Base-by-base conservation (phyloP, 1,140 invertebrate genomes). In the Eciton burchellii region DNA sequence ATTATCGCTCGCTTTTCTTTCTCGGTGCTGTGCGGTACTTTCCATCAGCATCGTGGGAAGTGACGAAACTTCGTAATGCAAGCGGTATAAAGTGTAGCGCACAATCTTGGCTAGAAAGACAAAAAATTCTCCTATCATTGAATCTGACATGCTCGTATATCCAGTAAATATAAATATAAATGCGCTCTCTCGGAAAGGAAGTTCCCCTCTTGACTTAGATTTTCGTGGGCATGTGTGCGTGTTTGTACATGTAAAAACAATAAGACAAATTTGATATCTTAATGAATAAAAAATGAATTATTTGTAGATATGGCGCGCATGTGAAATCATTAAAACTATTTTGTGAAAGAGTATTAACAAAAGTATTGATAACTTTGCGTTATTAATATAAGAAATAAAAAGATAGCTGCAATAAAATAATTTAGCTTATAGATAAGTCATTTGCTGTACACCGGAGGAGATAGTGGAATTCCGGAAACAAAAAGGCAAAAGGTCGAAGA, bases 21-120 rank as follows among this genome's bases (percentile, higher is more conserved):
- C 73, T n/a, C 29, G 16, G 29, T 24, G 45, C 35, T 35, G 6
- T 4, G 43, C 59, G 47, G 11, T 66, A 77, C 45, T 77, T 68
- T 77, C 21, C 47, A 77, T 77, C 73, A 6, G 3, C 29, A 52
- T 43, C 12, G 16, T 29, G 47, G 29, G 21, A 66, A 77, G 47
- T 26, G 73, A 77, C 29, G 47, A 77, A 77, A 66, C 62, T 77
- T 77, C 60, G 29, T 77, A 77, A 77, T 65, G n/a, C 29, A 52
- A 16, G 14, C 14, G 19, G 29, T 66, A n/a, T n/a, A 77, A 66
- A 66, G 54, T 43, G 60, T 21, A 16, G 11, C 47, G 0, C 16
- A 14, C 3, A 70, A 11, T 43, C n/a, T n/a, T 43, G n/a, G 24
- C 6, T 26, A 35, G 24, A n/a, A 54, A 16, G 8, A 63, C 24